phyloP scores from a whole-genome alignment of 2,797 vertebrate genomes.

The Eospalax fontanierii region DNA sequence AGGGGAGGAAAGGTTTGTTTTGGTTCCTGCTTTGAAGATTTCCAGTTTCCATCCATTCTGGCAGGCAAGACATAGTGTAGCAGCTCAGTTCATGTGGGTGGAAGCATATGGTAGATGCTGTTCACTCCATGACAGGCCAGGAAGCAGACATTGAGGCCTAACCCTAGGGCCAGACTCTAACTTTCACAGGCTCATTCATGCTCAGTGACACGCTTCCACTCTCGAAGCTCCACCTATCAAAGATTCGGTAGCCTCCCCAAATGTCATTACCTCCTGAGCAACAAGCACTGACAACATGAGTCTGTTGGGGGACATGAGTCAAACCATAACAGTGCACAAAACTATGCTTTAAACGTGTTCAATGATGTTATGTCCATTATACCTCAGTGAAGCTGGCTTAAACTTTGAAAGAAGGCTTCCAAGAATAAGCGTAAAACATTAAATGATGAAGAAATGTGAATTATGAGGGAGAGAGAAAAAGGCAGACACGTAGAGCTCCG shows the following conservation, averaged over 20 bases:
- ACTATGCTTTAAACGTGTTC: not conserved
- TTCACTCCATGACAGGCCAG: not conserved
- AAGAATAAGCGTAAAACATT: not conserved
- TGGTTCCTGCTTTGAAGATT: not conserved
- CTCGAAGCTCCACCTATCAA: not conserved
- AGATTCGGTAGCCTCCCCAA: not conserved
- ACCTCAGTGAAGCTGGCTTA: not conserved
- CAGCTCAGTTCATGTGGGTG: not conserved
- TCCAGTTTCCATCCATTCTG: not conserved
- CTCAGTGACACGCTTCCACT: not conserved
- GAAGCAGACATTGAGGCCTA: not conserved
- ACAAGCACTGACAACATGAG: not conserved
- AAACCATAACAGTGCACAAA: not conserved
- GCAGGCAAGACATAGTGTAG: not conserved
- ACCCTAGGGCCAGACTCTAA: no score
- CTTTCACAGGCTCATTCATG: not conserved
- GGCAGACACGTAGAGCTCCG: not conserved
- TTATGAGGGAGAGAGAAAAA: not conserved
- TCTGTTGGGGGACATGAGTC: not conserved
- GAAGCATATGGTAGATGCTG: not conserved
- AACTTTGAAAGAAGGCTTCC: conserved; percentile 7
- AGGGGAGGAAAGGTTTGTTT: no score
- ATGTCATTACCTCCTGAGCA: not conserved
- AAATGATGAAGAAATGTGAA: conserved; percentile 25
- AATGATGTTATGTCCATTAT: not conserved